These are phyloP conservation scores for Lutjanus erythropterus DNA, from an alignment of 2,113 vertebrate genomes.

Conservation along the genomic window DNA sequence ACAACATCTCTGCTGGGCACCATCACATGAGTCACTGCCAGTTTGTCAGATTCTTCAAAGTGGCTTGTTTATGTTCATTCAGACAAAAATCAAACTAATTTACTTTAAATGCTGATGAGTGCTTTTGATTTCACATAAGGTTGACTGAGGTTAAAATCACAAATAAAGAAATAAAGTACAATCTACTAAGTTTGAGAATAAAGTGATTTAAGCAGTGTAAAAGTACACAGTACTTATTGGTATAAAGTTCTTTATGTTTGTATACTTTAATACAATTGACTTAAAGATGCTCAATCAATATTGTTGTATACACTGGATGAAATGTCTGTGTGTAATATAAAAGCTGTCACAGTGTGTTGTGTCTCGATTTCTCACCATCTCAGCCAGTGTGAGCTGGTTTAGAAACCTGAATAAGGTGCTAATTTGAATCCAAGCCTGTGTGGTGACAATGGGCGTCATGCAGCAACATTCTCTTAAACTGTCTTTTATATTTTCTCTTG, in stretches of 20 bases:
- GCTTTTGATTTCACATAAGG: conserved; percentile 15
- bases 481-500: too few relatives aligned
- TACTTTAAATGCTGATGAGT: conserved; percentile 39
- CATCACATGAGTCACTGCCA: conserved; percentile 22
- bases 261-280: neutral
- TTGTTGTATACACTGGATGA: neutral
- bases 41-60: conserved; percentile 24
- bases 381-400: too few relatives aligned
- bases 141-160: neutral
- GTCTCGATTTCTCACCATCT: too few relatives aligned
- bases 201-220: neutral
- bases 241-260: neutral
- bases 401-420: too few relatives aligned
- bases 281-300: neutral
- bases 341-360: neutral
- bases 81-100: conserved; percentile 30
- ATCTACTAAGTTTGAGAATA: neutral
- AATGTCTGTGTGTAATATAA: neutral
- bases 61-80: conserved; percentile 48
- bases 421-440: too few relatives aligned
- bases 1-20: conserved; percentile 49
- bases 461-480: too few relatives aligned
- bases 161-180: neutral
- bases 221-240: neutral
- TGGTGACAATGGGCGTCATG: too few relatives aligned